These are phyloP conservation scores for Myiothlypis chrysogaster DNA, from an alignment of 2,797 vertebrate genomes.

Conservation along the genomic window DNA sequence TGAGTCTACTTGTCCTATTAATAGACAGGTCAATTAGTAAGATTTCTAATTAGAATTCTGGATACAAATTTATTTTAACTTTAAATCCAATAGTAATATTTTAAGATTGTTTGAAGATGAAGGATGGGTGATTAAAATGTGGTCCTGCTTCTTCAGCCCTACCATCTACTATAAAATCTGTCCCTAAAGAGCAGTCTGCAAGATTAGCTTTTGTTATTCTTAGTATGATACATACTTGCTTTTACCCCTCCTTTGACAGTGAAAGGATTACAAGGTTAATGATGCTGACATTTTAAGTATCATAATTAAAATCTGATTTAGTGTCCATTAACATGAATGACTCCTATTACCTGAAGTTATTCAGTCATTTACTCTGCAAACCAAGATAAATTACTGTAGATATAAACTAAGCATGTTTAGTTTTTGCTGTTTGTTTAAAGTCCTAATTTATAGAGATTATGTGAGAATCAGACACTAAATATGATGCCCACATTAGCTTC, in stretches of 20 bases:
- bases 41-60: not conserved
- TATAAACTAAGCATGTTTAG: not conserved
- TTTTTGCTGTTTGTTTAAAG: not conserved
- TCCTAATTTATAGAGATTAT: not conserved
- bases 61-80: not conserved
- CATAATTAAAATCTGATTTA: not conserved
- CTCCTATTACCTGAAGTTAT: not conserved
- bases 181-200: not conserved
- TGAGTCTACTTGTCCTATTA: not conserved
- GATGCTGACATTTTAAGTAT: not conserved
- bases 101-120: not conserved
- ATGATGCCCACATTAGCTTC: accelerated
- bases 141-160: not conserved
- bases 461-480: not conserved
- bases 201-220: not conserved
- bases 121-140: not conserved
- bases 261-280: not conserved
- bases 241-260: not conserved
- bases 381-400: not conserved
- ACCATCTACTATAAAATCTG: not conserved
- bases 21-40: not conserved
- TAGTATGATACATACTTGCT: not conserved
- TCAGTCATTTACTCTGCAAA: not conserved
- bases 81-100: not conserved
- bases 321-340: not conserved